Percentiles rank a stretch among this genome's conserved stretches.
phyloP scores from a whole-genome alignment of 2,888 invertebrate species.

The Philonicus albiceps region DNA sequence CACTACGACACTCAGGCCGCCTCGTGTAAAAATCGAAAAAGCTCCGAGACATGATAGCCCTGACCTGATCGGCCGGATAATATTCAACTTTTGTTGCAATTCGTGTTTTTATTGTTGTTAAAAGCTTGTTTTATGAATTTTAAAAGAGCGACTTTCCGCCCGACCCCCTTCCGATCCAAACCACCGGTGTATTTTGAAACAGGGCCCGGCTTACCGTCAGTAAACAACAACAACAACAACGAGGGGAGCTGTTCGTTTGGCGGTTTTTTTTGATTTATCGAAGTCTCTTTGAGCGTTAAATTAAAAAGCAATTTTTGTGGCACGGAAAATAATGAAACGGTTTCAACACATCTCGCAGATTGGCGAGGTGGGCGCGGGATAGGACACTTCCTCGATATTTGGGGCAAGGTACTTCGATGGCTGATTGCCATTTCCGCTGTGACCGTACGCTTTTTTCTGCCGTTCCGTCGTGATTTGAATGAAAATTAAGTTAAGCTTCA shows the following conservation, averaged over 20 bases:
- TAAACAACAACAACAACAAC: not conserved
- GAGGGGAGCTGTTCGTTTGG: not conserved
- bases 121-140: conserved; percentile 17
- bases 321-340: not conserved
- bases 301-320: conserved; percentile 27
- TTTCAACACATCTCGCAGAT: conserved; percentile 4
- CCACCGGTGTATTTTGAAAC: not conserved
- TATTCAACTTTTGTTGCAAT: conserved; percentile 34
- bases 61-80: conserved; percentile 40
- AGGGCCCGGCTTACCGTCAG: not conserved
- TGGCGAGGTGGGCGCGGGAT: not conserved
- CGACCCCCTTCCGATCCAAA: not conserved
- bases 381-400: conserved; percentile 19
- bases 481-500: not conserved
- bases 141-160: conserved; percentile 8
- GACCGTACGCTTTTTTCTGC: not conserved
- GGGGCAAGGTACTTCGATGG: conserved; percentile 19
- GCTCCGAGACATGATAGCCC: conserved; percentile 37
- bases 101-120: conserved; percentile 23
- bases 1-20: not conserved
- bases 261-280: conserved; percentile 19
- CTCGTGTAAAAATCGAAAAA: conserved; percentile 3
- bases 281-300: conserved; percentile 33
- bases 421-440: conserved; percentile 15
- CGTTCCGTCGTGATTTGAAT: not conserved